phyloP scores from a whole-genome alignment of 2,113 vertebrate species.

The Dasypus novemcinctus region DNA sequence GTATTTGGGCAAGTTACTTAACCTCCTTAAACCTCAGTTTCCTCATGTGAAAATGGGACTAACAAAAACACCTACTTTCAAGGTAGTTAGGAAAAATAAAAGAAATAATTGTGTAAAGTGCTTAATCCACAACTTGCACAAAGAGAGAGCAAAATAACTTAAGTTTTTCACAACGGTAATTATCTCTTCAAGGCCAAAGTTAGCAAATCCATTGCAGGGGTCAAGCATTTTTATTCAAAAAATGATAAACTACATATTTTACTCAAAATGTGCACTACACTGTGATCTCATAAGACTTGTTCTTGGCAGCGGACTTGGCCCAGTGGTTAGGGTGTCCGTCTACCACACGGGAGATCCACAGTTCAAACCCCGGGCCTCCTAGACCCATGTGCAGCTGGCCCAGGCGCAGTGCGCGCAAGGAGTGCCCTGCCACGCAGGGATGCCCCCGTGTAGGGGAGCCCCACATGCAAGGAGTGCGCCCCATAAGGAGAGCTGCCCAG shows the following conservation, averaged over 20 bases:
- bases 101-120: not conserved
- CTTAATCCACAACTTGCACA: not conserved
- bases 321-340: no score
- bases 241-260: not conserved
- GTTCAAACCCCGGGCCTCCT: no score
- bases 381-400: no score
- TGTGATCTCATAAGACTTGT: slow-evolving; percentile 13
- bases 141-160: not conserved
- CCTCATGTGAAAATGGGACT: not conserved
- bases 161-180: not conserved
- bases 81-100: not conserved
- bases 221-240: slow-evolving; percentile 20
- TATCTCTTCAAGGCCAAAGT: slow-evolving; percentile 3
- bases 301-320: no score
- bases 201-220: not conserved
- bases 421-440: no score
- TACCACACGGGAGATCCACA: no score
- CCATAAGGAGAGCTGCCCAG: no score
- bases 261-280: not conserved
- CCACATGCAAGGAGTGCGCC: no score
- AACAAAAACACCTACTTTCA: not conserved
- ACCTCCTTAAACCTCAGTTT: slow-evolving; percentile 29
- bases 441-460: no score
- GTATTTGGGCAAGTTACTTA: not conserved
- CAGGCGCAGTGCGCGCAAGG: no score